phyloP scores from a whole-genome alignment of 1,140 invertebrate genomes.

The Diorhabda sublineata region DNA sequence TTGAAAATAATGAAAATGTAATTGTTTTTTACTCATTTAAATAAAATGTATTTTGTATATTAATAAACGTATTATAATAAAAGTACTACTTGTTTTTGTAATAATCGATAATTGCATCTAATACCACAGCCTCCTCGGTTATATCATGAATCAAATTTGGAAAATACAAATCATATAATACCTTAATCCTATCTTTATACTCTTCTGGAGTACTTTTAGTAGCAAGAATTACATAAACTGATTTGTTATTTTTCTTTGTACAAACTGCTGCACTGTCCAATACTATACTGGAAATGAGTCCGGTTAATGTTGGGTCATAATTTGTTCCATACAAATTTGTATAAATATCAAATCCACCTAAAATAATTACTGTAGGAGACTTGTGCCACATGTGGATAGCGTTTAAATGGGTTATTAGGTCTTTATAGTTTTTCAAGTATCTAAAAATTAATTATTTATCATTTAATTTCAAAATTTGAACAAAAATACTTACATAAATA shows the following conservation, averaged over 20 bases:
- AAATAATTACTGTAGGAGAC: constrained; percentile 32
- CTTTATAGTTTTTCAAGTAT: constrained; percentile 32
- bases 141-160: constrained; percentile 14
- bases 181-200: constrained; percentile 23
- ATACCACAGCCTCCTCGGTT: constrained; percentile 13
- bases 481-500: constrained; percentile 35
- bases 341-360: constrained; percentile 33
- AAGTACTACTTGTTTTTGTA: constrained; percentile 13
- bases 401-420: constrained; percentile 34
- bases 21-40: not conserved
- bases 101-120: constrained; percentile 19
- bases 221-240: constrained; percentile 15
- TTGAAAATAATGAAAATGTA: not conserved
- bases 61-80: not conserved
- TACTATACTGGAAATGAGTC: constrained; percentile 25
- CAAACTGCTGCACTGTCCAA: constrained; percentile 26
- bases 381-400: constrained; percentile 35
- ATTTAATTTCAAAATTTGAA: constrained; percentile 3
- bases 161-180: constrained; percentile 36
- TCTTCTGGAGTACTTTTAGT: not conserved
- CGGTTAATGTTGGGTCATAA: constrained; percentile 23
- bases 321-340: constrained; percentile 18
- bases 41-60: not conserved
- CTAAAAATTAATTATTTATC: constrained; percentile 27
- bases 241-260: constrained; percentile 19